phyloP scores from a whole-genome alignment of 2,797 vertebrate genomes.

The Telmatherina bonti region DNA sequence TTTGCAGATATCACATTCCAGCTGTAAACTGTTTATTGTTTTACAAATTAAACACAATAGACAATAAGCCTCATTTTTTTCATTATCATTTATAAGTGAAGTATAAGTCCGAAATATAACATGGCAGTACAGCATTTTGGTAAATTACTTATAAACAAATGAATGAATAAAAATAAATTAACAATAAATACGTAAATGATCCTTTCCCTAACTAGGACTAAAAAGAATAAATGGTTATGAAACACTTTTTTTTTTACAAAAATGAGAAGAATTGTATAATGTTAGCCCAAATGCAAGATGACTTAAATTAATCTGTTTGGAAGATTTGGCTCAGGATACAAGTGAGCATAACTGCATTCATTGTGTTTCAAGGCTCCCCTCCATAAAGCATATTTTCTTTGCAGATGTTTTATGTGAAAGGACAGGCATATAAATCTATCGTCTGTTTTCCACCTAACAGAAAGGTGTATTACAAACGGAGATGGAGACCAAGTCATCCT shows the following conservation, averaged over 20 bases:
- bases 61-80: neutral
- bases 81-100: too few relatives aligned
- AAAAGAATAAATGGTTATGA: too few relatives aligned
- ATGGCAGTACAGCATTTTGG: too few relatives aligned
- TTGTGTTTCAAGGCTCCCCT: constrained; percentile 44
- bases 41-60: neutral
- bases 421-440: constrained; percentile 34
- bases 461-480: constrained; percentile 7
- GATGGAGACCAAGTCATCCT: constrained; percentile 6
- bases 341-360: constrained; percentile 28
- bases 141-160: too few relatives aligned
- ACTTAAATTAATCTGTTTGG: constrained; percentile 1
- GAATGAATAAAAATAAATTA: neutral
- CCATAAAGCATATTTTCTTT: constrained; percentile 45
- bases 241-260: too few relatives aligned
- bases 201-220: too few relatives aligned
- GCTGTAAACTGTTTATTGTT: too few relatives aligned
- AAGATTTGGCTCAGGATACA: constrained; percentile 24
- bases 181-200: neutral
- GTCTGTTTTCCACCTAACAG: constrained; percentile 26
- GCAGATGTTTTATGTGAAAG: constrained; percentile 17
- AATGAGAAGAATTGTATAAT: neutral
- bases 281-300: neutral
- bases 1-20: too few relatives aligned
- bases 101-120: too few relatives aligned